Evolutionary conservation across 92 coral and sea anemone genomes (phyloP), one percentile per base, ranked within the genome.

Genomic region (Porites cylindrica): DNA sequence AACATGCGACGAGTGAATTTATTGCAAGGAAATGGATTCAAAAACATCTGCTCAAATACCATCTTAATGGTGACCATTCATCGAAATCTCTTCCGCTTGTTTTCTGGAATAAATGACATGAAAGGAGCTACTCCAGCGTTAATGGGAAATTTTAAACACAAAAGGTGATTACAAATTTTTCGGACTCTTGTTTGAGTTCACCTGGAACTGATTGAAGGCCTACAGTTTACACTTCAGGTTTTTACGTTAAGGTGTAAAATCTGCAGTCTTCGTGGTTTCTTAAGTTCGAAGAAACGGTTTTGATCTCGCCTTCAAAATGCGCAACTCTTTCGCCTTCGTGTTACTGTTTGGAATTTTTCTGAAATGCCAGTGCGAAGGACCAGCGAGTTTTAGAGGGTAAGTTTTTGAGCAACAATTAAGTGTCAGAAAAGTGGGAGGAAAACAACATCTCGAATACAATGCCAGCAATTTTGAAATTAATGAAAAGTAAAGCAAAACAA

Each of bases 341-440:
- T 50, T 83, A 19, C 5, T 83, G 63, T 29, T 51, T 72, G 11
- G 56, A 10, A 10, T 83, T 26, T 52, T 83, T 21, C 54, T 53
- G 51, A 23, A 50, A 7, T 73, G 80, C 12, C 65, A 59, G 63
- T 62, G 80, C 73, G 80, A 83, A 12, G 81, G 43, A 62, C 70
- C 63, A 2, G 78, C 26, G 5, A 73, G 23, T 23, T 74, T 83
- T 29, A 51, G 21, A 73, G 87, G 87, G 87, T 83, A 24, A 83
- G 87, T 38, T 2, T 38, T 8, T 8, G 32, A 1, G 32, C 61
- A 56, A 56, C 61, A 56, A 2, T 56, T 10, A 6, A 10, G 13
- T 56, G 61, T 56, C 16, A 2, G 4, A 56, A 56, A 56, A 29
- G 4, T 29, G 61, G 16, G 61, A 14, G 14, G 8, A 14, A 14